Conservation (phyloP, 1,140 invertebrate genomes). For the Acromyrmex echinatior region DNA sequence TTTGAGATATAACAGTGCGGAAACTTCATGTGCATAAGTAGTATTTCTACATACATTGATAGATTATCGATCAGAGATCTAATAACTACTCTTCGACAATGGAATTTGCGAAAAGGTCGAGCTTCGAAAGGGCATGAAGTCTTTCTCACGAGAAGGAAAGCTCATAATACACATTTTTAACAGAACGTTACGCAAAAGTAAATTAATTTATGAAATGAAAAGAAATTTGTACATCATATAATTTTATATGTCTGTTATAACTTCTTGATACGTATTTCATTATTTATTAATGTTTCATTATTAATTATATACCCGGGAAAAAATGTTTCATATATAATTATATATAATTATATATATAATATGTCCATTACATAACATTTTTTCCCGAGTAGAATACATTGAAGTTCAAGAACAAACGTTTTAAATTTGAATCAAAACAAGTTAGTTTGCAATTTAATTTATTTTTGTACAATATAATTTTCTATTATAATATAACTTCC, state of each 20-base stretch:
- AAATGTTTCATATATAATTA: too few species aligned
- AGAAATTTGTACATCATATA: neutral
- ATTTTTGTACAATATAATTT: neutral
- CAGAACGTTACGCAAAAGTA: neutral
- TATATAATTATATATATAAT: too few species aligned
- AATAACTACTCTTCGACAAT: neutral
- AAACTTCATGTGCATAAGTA: slow-evolving; percentile 24
- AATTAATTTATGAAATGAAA: neutral
- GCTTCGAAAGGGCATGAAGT: neutral
- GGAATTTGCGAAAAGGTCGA: slow-evolving; percentile 3
- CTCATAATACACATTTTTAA: neutral
- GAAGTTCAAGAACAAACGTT: neutral
- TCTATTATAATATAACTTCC: neutral
- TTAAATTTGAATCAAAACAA: neutral
- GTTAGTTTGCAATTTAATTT: neutral
- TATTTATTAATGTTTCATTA: neutral
- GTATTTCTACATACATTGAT: neutral
- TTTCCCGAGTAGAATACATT: neutral
- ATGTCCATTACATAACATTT: too few species aligned
- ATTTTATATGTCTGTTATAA: neutral
- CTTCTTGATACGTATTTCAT: neutral
- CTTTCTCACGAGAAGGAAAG: neutral
- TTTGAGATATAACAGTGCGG: slow-evolving; percentile 42
- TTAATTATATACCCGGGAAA: neutral
- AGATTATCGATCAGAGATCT: neutral